Evolutionary conservation across 2,888 invertebrate species (phyloP).

Genomic region (Rhagium mordax): DNA sequence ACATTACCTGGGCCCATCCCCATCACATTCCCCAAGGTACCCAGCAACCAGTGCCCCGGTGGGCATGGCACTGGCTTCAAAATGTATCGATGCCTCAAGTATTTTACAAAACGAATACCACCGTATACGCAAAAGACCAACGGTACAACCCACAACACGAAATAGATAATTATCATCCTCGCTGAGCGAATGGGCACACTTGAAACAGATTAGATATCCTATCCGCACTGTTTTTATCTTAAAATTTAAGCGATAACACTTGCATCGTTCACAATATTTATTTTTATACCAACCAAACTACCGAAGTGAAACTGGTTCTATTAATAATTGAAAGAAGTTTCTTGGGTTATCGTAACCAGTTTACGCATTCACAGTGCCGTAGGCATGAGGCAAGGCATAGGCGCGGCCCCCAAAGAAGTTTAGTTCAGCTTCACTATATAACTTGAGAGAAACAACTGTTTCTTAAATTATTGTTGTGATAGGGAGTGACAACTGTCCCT

Average conservation of each 20-base stretch:
- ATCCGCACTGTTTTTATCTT: neutral
- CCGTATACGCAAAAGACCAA: neutral
- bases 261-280: neutral
- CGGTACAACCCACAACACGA: neutral
- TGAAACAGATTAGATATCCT: neutral
- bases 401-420: no score
- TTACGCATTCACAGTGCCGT: neutral
- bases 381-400: neutral
- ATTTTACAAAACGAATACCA: neutral
- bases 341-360: neutral
- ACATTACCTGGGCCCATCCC: neutral
- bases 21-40: neutral
- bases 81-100: neutral
- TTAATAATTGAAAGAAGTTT: neutral
- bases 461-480: no score
- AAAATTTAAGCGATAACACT: no score
- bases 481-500: no score
- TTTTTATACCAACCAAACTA: neutral
- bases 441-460: no score
- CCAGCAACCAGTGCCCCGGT: conserved; percentile 2
- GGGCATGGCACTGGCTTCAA: neutral
- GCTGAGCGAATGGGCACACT: neutral
- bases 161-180: neutral
- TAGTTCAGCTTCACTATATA: no score
- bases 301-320: neutral